These are phyloP conservation scores for Callopanchax toddi DNA, from an alignment of 2,113 vertebrate species.

Conservation along the genomic window DNA sequence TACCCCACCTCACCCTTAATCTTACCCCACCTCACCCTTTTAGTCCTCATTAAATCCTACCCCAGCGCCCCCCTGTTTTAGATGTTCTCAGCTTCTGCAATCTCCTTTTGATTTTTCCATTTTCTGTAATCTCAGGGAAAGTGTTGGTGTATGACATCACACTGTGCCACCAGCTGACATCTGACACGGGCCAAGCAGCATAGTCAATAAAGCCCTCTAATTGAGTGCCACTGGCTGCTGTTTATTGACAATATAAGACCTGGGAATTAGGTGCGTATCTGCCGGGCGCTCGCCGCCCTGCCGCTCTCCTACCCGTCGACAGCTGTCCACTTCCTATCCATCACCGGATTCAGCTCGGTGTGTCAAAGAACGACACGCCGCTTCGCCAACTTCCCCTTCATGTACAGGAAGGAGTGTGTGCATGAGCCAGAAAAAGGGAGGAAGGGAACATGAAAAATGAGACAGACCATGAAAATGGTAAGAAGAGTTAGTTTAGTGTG, in stretches of 20 bases:
- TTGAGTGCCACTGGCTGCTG: slow-evolving; percentile 78
- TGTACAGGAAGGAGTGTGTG: slow-evolving; percentile 14
- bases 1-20: too few relatives aligned
- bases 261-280: slow-evolving; percentile 74
- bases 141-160: slow-evolving; percentile 51
- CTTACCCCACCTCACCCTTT: slow-evolving; percentile 16
- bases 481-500: slow-evolving; percentile 16
- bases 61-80: slow-evolving; percentile 25
- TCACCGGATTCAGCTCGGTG: slow-evolving; percentile 54
- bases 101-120: slow-evolving; percentile 63
- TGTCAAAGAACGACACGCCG: slow-evolving; percentile 36
- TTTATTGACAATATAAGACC: slow-evolving; percentile 81
- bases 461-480: slow-evolving; percentile 16
- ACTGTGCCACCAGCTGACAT: slow-evolving; percentile 66
- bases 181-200: slow-evolving; percentile 69
- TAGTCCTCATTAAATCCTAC: slow-evolving; percentile 24
- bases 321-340: slow-evolving; percentile 69
- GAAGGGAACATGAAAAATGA: slow-evolving; percentile 6
- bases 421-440: slow-evolving; percentile 11
- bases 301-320: slow-evolving; percentile 46
- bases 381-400: slow-evolving; percentile 43
- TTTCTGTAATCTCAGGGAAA: slow-evolving; percentile 71
- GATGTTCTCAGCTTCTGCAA: slow-evolving; percentile 36
- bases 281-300: slow-evolving; percentile 15
- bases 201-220: slow-evolving; percentile 78